Evolutionary conservation across 2,888 invertebrate species (phyloP).

Genomic region (Stegophylla sp.): DNA sequence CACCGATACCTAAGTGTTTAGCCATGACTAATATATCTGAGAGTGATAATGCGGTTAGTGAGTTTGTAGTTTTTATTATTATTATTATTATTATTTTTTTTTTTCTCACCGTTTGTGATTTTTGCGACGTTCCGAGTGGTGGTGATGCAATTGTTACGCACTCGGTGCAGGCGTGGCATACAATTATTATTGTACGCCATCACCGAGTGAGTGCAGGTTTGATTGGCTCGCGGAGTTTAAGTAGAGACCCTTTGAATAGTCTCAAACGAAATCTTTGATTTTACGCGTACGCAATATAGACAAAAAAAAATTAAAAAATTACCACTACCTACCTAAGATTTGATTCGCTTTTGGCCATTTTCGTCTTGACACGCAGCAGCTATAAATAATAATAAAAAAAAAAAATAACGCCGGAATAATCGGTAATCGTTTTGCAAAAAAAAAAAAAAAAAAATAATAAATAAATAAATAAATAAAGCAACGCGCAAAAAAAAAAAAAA

Average conservation of each 20-base stretch:
- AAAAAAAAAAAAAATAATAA: no score
- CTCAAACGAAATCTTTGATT: not conserved
- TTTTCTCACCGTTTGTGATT: no score
- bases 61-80: not conserved
- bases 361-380: constrained; percentile 47
- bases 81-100: no score
- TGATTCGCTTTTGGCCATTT: constrained; percentile 48
- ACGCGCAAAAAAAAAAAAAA: constrained; percentile 39
- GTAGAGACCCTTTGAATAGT: constrained; percentile 45
- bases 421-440: constrained; percentile 20
- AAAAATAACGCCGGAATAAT: not conserved
- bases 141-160: no score
- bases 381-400: no score
- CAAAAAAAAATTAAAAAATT: not conserved
- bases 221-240: not conserved
- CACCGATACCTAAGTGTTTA: no score
- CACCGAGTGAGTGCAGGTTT: not conserved
- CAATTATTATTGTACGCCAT: no score
- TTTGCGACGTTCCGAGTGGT: no score
- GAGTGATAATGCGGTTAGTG: not conserved
- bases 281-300: constrained; percentile 1
- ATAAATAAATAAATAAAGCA: constrained; percentile 1
- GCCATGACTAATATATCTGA: not conserved
- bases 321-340: not conserved
- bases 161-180: no score